Conservation (phyloP, 2,888 invertebrate genomes). For the Nycteola revayana region DNA sequence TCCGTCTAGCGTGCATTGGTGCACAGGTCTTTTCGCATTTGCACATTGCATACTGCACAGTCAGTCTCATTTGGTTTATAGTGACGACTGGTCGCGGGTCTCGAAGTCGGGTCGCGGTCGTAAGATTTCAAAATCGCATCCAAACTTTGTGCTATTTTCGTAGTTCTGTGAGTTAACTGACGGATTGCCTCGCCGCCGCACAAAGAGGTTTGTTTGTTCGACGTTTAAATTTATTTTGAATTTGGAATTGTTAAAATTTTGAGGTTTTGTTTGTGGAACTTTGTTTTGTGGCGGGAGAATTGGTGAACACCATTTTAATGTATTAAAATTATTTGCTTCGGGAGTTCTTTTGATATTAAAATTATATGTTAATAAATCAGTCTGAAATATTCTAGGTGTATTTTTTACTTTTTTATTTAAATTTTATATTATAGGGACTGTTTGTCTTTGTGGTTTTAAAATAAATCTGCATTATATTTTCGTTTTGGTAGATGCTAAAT, state of each 20-base stretch:
- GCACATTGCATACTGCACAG: slow-evolving; percentile 29
- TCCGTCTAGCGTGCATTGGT: slow-evolving; percentile 13
- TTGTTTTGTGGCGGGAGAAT: slow-evolving; percentile 7
- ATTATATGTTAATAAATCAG: too few relatives aligned
- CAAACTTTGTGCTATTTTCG: slow-evolving; percentile 27
- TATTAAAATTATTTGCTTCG: slow-evolving; percentile 3
- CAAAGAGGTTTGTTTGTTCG: slow-evolving; percentile 25
- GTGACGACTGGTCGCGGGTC: slow-evolving; percentile 2
- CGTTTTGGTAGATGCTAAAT: too few relatives aligned
- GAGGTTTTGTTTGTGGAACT: slow-evolving; percentile 1
- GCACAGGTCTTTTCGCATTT: slow-evolving; percentile 17
- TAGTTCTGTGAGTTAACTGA: slow-evolving; percentile 32
- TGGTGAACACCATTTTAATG: neutral
- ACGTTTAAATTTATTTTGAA: slow-evolving; percentile 11
- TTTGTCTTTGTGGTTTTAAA: too few relatives aligned
- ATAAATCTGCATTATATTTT: too few relatives aligned
- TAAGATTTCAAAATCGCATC: slow-evolving; percentile 23
- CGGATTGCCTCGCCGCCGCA: slow-evolving; percentile 25
- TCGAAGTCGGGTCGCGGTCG: neutral
- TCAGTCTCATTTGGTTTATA: slow-evolving; percentile 23
- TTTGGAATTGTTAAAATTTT: slow-evolving; percentile 1
- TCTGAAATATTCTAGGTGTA: neutral
- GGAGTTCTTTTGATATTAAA: too few relatives aligned
- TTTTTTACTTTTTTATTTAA: too few relatives aligned
- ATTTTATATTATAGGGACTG: too few relatives aligned